Percentiles rank a stretch among this genome's conserved stretches.
These are phyloP conservation scores for Cavia porcellus DNA, from an alignment of 2,113 vertebrate genomes.

Conservation along the genomic window DNA sequence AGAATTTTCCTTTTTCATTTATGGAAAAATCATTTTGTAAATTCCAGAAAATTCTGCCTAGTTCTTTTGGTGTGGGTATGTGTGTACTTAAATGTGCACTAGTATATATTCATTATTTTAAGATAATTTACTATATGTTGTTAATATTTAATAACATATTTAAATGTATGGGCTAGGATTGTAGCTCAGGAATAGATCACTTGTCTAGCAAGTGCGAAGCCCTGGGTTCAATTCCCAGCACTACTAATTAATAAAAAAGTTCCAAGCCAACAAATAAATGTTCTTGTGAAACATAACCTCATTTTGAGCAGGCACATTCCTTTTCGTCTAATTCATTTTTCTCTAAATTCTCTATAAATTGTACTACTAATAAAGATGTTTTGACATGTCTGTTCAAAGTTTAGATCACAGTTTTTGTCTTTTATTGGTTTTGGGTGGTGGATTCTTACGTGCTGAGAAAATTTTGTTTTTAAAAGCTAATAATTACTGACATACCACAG, in stretches of 20 bases:
- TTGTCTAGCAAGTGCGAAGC: not conserved
- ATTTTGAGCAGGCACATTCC: not conserved
- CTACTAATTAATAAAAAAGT: not conserved
- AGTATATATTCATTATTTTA: not conserved
- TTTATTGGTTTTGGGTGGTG: not conserved
- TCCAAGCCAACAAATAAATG: not conserved
- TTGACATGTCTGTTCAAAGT: not conserved
- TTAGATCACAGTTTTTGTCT: conserved; percentile 6
- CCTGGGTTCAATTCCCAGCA: not conserved
- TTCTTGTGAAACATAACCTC: not conserved
- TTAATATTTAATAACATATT: not conserved
- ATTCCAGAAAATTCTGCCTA: not conserved
- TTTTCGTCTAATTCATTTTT: conserved; percentile 1
- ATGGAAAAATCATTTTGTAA: not conserved
- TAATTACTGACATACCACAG: conserved; percentile 30
- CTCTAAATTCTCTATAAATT: not conserved
- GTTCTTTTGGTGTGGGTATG: not conserved
- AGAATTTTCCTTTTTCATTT: not conserved
- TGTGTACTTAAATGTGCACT: not conserved
- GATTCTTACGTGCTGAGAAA: not conserved
- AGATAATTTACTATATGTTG: not conserved
- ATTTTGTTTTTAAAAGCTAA: not conserved
- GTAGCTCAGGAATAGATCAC: not conserved
- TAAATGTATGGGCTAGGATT: not conserved
- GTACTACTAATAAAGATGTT: not conserved